Base-by-base conservation (phyloP, 2,113 vertebrate genomes). In the Mesitornis unicolor region DNA sequence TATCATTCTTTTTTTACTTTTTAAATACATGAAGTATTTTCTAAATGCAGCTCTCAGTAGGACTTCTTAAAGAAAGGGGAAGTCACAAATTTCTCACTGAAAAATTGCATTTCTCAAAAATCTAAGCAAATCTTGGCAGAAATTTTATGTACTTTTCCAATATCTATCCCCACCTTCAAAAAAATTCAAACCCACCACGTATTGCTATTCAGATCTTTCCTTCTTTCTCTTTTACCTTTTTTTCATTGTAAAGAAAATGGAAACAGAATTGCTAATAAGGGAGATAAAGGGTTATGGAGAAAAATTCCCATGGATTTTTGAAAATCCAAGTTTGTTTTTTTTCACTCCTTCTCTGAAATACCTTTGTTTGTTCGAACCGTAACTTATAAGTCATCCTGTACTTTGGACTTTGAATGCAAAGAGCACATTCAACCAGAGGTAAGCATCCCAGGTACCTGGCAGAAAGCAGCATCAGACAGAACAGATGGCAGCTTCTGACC, bases 401-500 rank as follows among this genome's bases (percentile, higher is more conserved):
- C 48, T 86, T 89, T 71, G 84, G 93, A 87, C 68, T 90, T 59
- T 11, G 83, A 83, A 74, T 45, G 51, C 17, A 71, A 87, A 78
- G 76, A 87, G 33, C 18, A 63, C 28, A 61, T 74, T 38, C 45
- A 91, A 69, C 33, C 67, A 93, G 63, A 59, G 75, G 54, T 88
- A 93, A 88, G 64, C 78, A 90, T 90, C 70, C 78, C 88, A 95
- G 54, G 29, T 85, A 53, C 65, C 63, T 90, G 87, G 75, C 93
- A 91, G 47, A 74, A 90, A 63, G 31, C 68, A 80, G 50, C 71
- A 84, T 56, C 73, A 84, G 85, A 90, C 73, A 77, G 84, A 93
- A 90, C 84, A 95, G 94, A 96, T 77, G 94, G 87, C 71, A 93
- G 59, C 38, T 90, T 33, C 35, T 67, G 54, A 85, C 51, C 38